Conservation (phyloP, 2,113 vertebrate species). For the Paradoxurus hermaphroditus region DNA sequence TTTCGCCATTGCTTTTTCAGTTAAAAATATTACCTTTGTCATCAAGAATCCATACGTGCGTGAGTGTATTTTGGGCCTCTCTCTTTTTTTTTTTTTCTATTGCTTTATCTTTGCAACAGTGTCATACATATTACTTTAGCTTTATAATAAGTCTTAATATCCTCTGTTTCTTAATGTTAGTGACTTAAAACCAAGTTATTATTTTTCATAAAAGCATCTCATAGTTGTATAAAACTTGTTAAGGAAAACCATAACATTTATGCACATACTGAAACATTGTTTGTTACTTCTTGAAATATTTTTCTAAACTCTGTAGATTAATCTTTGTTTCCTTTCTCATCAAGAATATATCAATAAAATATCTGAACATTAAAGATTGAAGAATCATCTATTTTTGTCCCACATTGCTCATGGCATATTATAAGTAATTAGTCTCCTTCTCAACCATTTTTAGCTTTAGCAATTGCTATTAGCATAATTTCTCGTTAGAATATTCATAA, state of each 20-base stretch:
- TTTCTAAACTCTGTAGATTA: not conserved
- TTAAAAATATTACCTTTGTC: not conserved
- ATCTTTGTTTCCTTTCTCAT: constrained; percentile 27
- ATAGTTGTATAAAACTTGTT: not conserved
- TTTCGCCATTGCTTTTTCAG: not conserved
- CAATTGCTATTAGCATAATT: constrained; percentile 60
- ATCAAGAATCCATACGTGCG: not conserved
- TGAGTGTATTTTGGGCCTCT: not conserved
- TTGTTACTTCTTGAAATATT: not conserved
- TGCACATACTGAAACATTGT: not conserved
- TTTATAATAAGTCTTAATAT: not conserved
- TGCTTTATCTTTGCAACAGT: not conserved
- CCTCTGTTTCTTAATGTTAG: not conserved
- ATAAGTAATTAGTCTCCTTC: constrained; percentile 55
- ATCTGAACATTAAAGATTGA: constrained; percentile 26
- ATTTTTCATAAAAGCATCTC: not conserved
- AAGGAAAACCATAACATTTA: not conserved
- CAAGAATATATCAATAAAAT: constrained; percentile 12
- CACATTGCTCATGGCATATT: constrained; percentile 37
- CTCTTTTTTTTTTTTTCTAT: not conserved
- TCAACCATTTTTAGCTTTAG: constrained; percentile 57
- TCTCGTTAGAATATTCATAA: constrained; percentile 68
- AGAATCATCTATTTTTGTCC: constrained; percentile 53
- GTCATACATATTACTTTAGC: not conserved
- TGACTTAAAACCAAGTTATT: not conserved